Conservation (phyloP, 2,113 vertebrate species). For the Nothoprocta perdicaria region DNA sequence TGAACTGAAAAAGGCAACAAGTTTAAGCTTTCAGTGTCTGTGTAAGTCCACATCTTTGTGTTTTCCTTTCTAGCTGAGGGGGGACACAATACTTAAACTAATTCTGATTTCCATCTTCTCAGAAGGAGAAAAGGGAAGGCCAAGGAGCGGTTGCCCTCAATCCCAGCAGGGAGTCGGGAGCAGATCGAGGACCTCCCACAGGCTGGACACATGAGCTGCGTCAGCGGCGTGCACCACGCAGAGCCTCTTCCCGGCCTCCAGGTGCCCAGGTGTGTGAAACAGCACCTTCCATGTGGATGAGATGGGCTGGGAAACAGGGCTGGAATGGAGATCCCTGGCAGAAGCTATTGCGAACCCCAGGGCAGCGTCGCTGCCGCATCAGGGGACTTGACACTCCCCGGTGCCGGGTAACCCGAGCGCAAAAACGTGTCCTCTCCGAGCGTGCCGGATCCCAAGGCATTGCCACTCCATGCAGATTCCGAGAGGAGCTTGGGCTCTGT, state of each 20-base stretch:
- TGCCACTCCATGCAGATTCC: neutral
- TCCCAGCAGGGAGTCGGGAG: neutral
- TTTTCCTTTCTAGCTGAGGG: neutral
- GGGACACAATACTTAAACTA: neutral
- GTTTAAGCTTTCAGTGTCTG: neutral
- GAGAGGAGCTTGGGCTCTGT: neutral
- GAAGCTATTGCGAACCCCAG: neutral
- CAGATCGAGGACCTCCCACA: neutral
- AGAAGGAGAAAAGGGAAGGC: neutral
- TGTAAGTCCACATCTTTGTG: neutral
- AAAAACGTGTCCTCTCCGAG: neutral
- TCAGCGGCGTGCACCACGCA: neutral
- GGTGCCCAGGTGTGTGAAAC: neutral
- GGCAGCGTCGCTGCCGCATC: neutral
- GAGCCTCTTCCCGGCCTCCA: accelerated
- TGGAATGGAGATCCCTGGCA: neutral
- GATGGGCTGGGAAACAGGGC: neutral
- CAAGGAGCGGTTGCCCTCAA: neutral
- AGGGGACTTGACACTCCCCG: neutral
- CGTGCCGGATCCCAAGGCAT: accelerated
- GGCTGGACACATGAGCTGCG: accelerated
- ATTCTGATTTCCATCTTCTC: neutral
- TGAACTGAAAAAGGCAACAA: neutral
- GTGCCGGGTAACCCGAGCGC: neutral
- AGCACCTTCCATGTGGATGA: neutral